Evolutionary conservation across 2,888 invertebrate genomes (phyloP).

Genomic region (Limnephilus auricula): DNA sequence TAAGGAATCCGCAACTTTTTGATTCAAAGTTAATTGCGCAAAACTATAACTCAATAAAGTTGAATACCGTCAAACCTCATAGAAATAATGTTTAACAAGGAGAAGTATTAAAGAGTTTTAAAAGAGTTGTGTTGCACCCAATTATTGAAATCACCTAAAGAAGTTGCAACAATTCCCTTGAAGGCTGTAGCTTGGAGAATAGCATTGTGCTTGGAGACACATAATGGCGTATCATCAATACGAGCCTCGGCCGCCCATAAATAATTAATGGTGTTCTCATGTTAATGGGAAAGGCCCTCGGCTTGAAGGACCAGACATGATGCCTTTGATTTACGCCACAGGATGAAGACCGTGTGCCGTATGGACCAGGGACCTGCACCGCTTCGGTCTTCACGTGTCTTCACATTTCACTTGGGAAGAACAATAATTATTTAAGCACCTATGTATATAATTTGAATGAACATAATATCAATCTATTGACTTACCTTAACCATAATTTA

Average conservation of each 20-base stretch:
- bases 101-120: not conserved
- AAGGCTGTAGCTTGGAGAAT: conserved; percentile 30
- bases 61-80: not conserved
- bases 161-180: conserved; percentile 2
- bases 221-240: conserved; percentile 54
- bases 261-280: conserved; percentile 58
- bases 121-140: not conserved
- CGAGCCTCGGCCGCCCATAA: conserved; percentile 42
- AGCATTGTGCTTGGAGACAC: conserved; percentile 53
- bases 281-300: conserved; percentile 57
- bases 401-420: too few relatives aligned
- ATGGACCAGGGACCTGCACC: not conserved
- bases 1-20: too few relatives aligned
- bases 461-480: too few relatives aligned
- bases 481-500: too few relatives aligned
- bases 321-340: conserved; percentile 35
- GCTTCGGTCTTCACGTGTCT: too few relatives aligned
- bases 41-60: not conserved
- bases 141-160: not conserved
- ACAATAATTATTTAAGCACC: too few relatives aligned
- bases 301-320: conserved; percentile 38
- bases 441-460: too few relatives aligned
- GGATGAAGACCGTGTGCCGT: not conserved
- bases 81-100: not conserved
- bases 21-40: not conserved